Base-by-base conservation (phyloP, 2,888 invertebrate genomes). In the Drosophila percnosoma region DNA sequence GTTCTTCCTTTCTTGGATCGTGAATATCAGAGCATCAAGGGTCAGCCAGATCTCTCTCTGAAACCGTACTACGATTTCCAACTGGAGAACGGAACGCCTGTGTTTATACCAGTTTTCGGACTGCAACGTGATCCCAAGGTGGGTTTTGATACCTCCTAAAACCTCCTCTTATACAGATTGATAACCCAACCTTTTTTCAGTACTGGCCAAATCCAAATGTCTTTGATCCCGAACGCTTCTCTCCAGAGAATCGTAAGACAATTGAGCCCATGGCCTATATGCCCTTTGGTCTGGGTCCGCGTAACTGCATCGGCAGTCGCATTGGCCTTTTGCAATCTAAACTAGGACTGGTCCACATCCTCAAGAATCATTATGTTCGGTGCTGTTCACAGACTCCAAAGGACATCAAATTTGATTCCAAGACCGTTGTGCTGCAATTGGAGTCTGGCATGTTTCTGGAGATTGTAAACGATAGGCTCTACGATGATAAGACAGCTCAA, bases 121-220 rank as follows among this genome's bases (percentile, higher is more conserved):
- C 58, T 93, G 33, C 93, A 93, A 34, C 84, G 91, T 24, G 93
- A 93, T 82, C 89, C 92, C 6, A 90, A 92, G 87, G 92, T 93
- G 78, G 27, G 63, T 33, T 10, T 13, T 2, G 1, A 13, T 4
- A 11, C 5, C 21, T 24, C 4, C 4, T 15, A 15, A 15, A 15
- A 4, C 11, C 2, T 13, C 21, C 1, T 10, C 3, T 7, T 13
- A 21, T 11, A 10, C 2, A 4, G 6, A 10, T 24, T n/a, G 21
- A 6, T 31, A 6, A 31, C 34, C 13, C 10, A 4, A 24, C 34
- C 49, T 48, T 21, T 67, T 79, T 0, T 33, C 29, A 92, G 92
- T 89, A 90, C 65, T 93, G 92, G 87, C 78, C 86, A 4, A 88
- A 93, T 72, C 93, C 93, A 0, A 57, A 91, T n/a, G 73, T 76